phyloP scores from a whole-genome alignment of 2,797 vertebrate genomes.

The Lithobates sylvaticus region DNA sequence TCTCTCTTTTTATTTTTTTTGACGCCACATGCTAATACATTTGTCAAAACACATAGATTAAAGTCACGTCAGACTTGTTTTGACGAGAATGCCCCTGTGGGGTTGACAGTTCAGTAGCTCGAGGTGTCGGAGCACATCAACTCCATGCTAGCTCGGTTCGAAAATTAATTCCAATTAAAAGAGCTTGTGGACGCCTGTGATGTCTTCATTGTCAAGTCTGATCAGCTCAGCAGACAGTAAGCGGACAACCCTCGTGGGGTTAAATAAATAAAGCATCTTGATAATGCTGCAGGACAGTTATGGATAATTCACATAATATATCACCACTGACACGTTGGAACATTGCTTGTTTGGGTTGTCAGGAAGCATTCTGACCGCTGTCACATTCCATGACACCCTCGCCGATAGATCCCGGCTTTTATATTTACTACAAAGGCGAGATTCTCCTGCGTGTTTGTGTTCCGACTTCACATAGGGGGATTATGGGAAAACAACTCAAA shows the following conservation, averaged over 20 bases:
- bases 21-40: background rate
- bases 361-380: slow-evolving; percentile 66
- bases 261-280: slow-evolving; percentile 8
- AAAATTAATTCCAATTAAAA: slow-evolving; percentile 19
- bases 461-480: slow-evolving; percentile 55
- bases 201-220: slow-evolving; percentile 9
- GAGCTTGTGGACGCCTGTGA: background rate
- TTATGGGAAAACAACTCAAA: slow-evolving; percentile 20
- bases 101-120: background rate
- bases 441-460: slow-evolving; percentile 39
- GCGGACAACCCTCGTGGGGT: slow-evolving; percentile 1
- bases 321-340: slow-evolving; percentile 67
- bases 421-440: slow-evolving; percentile 59
- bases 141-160: background rate
- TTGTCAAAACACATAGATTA: slow-evolving; percentile 1
- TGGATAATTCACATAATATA: slow-evolving; percentile 73
- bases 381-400: slow-evolving; percentile 61
- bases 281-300: slow-evolving; percentile 16
- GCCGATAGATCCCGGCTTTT: slow-evolving; percentile 66
- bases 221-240: background rate
- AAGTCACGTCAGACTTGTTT: background rate
- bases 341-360: slow-evolving; percentile 72
- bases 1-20: too few relatives aligned
- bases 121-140: background rate
- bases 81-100: background rate